phyloP scores from a whole-genome alignment of 2,888 invertebrate genomes.

The Dexiosoma caninum region DNA sequence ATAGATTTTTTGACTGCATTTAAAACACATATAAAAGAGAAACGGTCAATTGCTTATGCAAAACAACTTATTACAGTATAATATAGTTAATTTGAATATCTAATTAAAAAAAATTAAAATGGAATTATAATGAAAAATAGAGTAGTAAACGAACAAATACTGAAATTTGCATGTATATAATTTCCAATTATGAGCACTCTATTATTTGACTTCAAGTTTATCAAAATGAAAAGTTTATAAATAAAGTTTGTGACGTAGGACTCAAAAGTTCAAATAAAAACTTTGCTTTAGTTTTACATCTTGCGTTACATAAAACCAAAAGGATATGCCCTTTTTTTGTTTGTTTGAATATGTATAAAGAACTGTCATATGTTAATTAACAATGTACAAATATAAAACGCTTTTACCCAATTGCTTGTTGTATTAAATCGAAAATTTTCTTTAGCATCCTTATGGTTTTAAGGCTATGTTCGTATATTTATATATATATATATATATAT shows the following conservation, averaged over 20 bases:
- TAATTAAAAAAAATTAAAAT: constrained; percentile 24
- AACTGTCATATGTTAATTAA: constrained; percentile 2
- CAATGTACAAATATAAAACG: constrained; percentile 57
- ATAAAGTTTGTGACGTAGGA: neutral
- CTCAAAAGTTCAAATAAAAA: neutral
- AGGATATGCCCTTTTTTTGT: neutral
- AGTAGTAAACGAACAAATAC: neutral
- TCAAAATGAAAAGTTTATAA: neutral
- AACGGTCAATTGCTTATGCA: neutral
- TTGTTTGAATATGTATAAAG: neutral
- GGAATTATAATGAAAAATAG: neutral
- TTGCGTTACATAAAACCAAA: neutral
- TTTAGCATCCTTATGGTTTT: neutral
- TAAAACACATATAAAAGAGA: constrained; percentile 13
- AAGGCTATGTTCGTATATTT: constrained; percentile 18
- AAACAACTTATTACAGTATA: constrained; percentile 12
- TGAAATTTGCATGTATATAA: neutral
- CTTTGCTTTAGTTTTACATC: neutral
- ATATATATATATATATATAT: neutral
- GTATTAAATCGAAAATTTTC: neutral
- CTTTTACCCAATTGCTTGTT: constrained; percentile 15
- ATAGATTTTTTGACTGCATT: constrained; percentile 23
- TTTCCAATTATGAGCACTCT: constrained; percentile 39
- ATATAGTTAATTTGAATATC: constrained; percentile 4
- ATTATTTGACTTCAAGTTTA: constrained; percentile 34